phyloP scores from a whole-genome alignment of 1,140 invertebrate genomes.

The Antheraea pernyi region DNA sequence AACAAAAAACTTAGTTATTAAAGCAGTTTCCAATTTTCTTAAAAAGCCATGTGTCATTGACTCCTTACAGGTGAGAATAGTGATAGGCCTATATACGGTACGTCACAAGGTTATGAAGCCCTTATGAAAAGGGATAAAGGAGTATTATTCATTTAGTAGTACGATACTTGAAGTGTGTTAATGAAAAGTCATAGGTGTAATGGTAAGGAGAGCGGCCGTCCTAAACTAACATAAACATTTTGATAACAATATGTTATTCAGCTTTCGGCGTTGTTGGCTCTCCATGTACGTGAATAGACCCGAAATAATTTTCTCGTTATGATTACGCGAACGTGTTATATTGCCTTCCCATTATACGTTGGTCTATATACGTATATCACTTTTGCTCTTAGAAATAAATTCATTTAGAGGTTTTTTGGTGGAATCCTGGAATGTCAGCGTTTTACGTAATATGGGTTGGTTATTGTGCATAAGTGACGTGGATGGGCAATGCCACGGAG shows the following conservation, averaged over 20 bases:
- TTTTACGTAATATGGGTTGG: too few relatives aligned
- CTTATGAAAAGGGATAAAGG: not conserved
- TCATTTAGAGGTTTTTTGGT: not conserved
- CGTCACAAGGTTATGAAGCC: too few relatives aligned
- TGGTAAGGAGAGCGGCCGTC: not conserved
- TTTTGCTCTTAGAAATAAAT: not conserved
- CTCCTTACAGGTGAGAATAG: too few relatives aligned
- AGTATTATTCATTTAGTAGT: not conserved
- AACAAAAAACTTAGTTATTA: too few relatives aligned
- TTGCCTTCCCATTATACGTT: not conserved
- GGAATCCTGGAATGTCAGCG: too few relatives aligned
- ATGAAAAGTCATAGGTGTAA: constrained; percentile 1
- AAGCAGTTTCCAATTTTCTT: too few relatives aligned
- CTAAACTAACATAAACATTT: constrained; percentile 3
- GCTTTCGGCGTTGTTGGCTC: not conserved
- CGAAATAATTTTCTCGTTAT: not conserved
- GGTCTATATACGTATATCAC: not conserved
- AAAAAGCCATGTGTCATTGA: too few relatives aligned
- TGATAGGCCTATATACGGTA: too few relatives aligned
- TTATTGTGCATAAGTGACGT: too few relatives aligned
- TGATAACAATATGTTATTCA: constrained; percentile 3
- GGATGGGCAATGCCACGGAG: too few relatives aligned
- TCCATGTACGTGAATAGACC: not conserved
- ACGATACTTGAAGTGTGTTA: not conserved
- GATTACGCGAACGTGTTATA: not conserved